Evolutionary conservation across 2,113 vertebrate species (phyloP).

Genomic region (Cynopterus brachyotis): DNA sequence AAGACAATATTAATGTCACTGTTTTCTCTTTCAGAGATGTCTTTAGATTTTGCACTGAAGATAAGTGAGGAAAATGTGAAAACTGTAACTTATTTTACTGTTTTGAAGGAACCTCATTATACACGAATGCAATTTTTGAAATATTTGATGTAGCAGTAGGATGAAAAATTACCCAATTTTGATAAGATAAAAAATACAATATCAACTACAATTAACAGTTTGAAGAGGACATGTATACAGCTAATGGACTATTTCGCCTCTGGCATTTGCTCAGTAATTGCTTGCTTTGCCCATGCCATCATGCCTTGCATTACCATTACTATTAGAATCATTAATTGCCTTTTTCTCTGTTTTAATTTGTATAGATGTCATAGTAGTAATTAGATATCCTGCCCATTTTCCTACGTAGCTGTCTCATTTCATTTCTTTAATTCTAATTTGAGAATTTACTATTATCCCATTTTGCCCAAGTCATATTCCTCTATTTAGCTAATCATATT

Average conservation of each 20-base stretch:
- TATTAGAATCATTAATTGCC: neutral
- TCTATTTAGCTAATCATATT: neutral
- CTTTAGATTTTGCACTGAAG: conserved; percentile 26
- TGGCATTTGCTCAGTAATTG: neutral
- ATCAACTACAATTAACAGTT: neutral
- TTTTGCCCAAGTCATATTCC: neutral
- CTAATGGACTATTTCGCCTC: neutral
- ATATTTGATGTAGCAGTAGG: neutral
- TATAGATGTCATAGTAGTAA: neutral
- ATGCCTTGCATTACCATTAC: neutral
- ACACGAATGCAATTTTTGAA: neutral
- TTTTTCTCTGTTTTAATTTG: conserved; percentile 24
- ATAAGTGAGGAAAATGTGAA: neutral
- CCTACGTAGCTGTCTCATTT: neutral
- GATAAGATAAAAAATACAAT: neutral
- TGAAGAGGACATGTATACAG: neutral
- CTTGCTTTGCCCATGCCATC: neutral
- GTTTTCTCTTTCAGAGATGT: neutral
- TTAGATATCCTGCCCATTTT: neutral
- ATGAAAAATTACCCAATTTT: conserved; percentile 5
- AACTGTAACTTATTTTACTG: neutral
- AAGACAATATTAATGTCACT: neutral
- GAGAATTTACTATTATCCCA: neutral
- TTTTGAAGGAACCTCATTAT: neutral
- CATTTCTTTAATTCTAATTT: neutral